Evolutionary conservation across 2,888 invertebrate species (phyloP).

Genomic region (Meghimatium bilineatum): DNA sequence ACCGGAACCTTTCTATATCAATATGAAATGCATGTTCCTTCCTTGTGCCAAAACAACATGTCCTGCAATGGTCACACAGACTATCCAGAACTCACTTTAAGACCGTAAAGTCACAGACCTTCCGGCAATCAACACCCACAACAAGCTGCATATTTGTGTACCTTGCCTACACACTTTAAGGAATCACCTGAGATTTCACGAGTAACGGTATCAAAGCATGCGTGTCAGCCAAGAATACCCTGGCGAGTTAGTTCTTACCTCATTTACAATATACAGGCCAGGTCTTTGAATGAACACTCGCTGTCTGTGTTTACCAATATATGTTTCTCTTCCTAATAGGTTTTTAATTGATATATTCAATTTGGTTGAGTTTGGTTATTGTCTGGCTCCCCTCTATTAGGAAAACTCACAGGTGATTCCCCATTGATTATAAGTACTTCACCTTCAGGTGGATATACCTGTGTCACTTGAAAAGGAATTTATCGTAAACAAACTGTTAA

Average conservation of each 20-base stretch:
- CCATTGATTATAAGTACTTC: not conserved
- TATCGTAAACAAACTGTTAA: too few relatives aligned
- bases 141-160: not conserved
- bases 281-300: not conserved
- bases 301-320: not conserved
- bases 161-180: not conserved
- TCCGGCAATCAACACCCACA: not conserved
- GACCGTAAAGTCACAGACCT: not conserved
- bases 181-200: not conserved
- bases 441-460: not conserved
- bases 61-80: too few relatives aligned
- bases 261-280: not conserved
- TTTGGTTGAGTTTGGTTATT: not conserved
- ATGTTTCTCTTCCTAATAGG: constrained; percentile 1
- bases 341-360: constrained; percentile 8
- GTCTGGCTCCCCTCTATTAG: not conserved
- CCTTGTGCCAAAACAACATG: too few relatives aligned
- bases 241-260: not conserved
- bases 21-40: too few relatives aligned
- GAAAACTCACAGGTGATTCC: not conserved
- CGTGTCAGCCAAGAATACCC: not conserved
- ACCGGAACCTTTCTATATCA: too few relatives aligned
- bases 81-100: too few relatives aligned
- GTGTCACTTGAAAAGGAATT: not conserved
- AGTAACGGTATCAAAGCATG: not conserved